phyloP scores from a whole-genome alignment of 2,113 vertebrate species.

The Elanus axillaris region DNA sequence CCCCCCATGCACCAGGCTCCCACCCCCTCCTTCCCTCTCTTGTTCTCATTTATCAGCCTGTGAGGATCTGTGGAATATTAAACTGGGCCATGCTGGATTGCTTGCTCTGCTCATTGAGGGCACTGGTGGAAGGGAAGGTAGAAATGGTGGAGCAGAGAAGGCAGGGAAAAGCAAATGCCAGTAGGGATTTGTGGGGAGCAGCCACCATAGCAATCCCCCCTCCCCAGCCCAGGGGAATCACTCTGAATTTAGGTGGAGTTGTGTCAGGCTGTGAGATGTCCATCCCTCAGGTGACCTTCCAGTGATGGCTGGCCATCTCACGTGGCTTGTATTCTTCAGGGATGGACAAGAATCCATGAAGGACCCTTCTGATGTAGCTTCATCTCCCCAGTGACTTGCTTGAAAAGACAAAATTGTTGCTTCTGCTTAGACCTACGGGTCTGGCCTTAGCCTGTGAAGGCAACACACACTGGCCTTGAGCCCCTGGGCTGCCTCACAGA shows the following conservation, averaged over 20 bases:
- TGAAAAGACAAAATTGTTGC: not conserved
- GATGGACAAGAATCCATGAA: not conserved
- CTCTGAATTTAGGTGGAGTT: not conserved
- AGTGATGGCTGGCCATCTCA: not conserved
- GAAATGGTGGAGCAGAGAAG: not conserved
- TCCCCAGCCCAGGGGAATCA: not conserved
- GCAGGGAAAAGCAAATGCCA: not conserved
- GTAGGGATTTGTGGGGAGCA: not conserved
- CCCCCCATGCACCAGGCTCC: conserved; percentile 18
- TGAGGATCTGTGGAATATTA: conserved; percentile 41
- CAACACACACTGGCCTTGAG: not conserved
- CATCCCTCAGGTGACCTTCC: not conserved
- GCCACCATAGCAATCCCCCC: not conserved
- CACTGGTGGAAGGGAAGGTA: not conserved
- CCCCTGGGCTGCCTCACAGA: not conserved
- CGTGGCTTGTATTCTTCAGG: not conserved
- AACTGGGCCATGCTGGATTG: conserved; percentile 4
- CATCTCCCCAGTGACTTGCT: not conserved
- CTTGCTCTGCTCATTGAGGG: not conserved
- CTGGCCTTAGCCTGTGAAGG: not conserved
- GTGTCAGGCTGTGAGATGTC: not conserved
- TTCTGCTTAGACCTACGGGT: not conserved
- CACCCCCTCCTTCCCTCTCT: not conserved
- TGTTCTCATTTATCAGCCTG: conserved; percentile 39
- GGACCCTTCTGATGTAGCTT: not conserved